Evolutionary conservation across 2,888 invertebrate species (phyloP), one percentile per base, ranked within the genome.

Genomic region (Plemyria rubiginata): DNA sequence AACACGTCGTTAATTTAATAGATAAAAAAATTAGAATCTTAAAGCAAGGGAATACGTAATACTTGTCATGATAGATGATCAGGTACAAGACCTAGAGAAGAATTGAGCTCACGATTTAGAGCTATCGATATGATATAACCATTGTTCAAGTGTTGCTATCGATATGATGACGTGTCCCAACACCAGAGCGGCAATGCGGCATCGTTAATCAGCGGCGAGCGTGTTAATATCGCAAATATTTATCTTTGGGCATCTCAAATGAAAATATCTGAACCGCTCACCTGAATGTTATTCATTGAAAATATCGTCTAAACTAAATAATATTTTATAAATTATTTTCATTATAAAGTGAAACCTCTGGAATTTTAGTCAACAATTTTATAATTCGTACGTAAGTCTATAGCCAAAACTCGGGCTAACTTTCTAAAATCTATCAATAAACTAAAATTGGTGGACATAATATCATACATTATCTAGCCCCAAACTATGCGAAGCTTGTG

Each of bases 211-310:
- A 86, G 85, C 72, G 74, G 70, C 68, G 72, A 72, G 70, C 74
- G 77, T 82, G 83, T 83, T 84, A 81, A 82, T 85, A 81, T 84
- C 81, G 79, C 82, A 86, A 85, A 85, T 86, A 86, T 86, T 85
- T 86, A 83, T 85, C 84, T 81, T 75, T 69, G 72, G 70, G 69
- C 59, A 46, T 63, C 68, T 77, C 77, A 77, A 84, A 84, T 85
- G 79, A 76, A 83, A 84, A 78, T 77, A 80, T 82, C 69, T 78
- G 79, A 74, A 57, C 29, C 72, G 68, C 70, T 74, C 76, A 76
- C 74, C 78, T 77, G 68, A 22, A 74, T 55, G 59, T 52, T 69
- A 60, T 57, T 54, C 43, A 56, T 61, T 38, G 43, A 15, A 29
- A 40, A 29, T 49, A 13, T 55, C 28, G 28, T 55, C 55, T 55